Evolutionary conservation across 2,888 invertebrate genomes (phyloP), one percentile per base, ranked within the genome.

Genomic region (Epistrophe grossulariae): DNA sequence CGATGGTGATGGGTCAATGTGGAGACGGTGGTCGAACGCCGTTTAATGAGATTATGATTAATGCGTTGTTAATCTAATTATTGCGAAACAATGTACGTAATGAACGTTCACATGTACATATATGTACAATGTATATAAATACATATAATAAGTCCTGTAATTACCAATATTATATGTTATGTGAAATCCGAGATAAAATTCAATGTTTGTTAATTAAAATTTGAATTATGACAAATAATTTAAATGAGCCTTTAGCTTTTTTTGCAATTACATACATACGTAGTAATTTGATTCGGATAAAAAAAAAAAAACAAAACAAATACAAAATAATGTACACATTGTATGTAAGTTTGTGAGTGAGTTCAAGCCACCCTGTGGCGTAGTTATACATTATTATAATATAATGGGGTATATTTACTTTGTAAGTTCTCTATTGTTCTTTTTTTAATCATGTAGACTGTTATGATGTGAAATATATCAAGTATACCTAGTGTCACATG

Each of bases 61-160:
- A 85, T 85, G 77, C 73, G 70, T 71, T 78, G 78, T 73, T 81
- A 62, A 85, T 81, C 85, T 81, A 85, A 85, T 85, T 85, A 81
- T 81, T 73, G 17, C 38, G 64, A 79, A 82, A 85, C 78, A 81
- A 82, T 82, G 81, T 74, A 55, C 48, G 57, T 62, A 60, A 60
- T 60, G 84, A 48, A 31, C 24, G 19, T n/a, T n/a, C n/a, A 45
- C 59, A 35, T 38, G 31, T 17, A 57, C 72, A 52, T 9, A 19
- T 4, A n/a, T 24, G 24, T 24, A 24, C 1, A 24, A 24, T 24
- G 8, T 7, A 59, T 1, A 43, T 31, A 31, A 4, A 7, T 35
- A 9, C 7, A n/a, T n/a, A 60, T 38, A 15, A 62, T 38, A 24
- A 52, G 52, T 40, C 24, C 70, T 73, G 17, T 78, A 81, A 85